Evolutionary conservation across 35 echinoderm and acorn worm genomes (phyloP).

Genomic region (Nesometra sesokonis): DNA sequence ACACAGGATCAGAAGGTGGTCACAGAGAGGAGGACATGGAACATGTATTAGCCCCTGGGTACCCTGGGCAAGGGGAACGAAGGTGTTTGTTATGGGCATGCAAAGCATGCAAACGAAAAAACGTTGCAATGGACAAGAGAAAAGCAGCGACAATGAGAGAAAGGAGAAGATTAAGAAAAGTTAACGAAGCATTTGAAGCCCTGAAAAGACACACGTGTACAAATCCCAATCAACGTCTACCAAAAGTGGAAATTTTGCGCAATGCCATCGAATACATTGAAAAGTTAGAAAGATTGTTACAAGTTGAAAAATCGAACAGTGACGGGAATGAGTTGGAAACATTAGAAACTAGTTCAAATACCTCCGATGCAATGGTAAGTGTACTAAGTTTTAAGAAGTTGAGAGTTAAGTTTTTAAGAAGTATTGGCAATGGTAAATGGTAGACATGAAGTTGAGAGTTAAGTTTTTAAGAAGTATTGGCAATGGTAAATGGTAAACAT

Average conservation of each 20-base stretch:
- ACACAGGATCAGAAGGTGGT: conserved; percentile 40
- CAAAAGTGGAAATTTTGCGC: conserved; percentile 88
- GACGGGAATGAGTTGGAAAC: conserved; percentile 79
- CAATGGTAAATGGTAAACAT: too few relatives aligned
- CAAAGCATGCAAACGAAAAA: conserved; percentile 96
- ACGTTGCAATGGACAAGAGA: conserved; percentile 88
- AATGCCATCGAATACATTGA: conserved; percentile 99
- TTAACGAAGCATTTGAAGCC: conserved; percentile 93
- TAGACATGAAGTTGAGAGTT: too few relatives aligned
- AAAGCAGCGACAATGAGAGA: conserved; percentile 94
- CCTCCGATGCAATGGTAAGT: conserved; percentile 96
- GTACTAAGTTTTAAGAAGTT: neutral
- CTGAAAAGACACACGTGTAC: conserved; percentile 82
- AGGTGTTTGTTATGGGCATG: conserved; percentile 94
- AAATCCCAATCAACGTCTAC: conserved; percentile 86
- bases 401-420: too few relatives aligned
- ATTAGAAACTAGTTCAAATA: conserved; percentile 92
- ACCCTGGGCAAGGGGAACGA: conserved; percentile 79
- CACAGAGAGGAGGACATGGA: conserved; percentile 83
- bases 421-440: too few relatives aligned
- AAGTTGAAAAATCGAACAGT: conserved; percentile 72
- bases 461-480: too few relatives aligned
- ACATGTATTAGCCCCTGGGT: conserved; percentile 91
- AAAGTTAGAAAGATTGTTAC: conserved; percentile 84
- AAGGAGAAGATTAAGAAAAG: conserved; percentile 72